Evolutionary conservation across 1,140 invertebrate genomes (phyloP).

Genomic region (Ceratitis capitata): DNA sequence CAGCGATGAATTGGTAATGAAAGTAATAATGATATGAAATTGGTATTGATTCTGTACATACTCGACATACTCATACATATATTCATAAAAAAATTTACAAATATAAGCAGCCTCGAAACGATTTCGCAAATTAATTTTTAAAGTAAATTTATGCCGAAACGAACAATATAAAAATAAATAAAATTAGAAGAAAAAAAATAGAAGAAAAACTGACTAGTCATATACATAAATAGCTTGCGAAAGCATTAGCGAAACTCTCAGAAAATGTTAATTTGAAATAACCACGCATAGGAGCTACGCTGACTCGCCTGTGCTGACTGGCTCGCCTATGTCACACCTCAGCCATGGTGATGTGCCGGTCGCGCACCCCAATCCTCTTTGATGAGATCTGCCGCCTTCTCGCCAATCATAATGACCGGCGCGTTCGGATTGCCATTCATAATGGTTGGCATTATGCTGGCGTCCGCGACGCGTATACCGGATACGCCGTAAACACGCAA

Average conservation of each 20-base stretch:
- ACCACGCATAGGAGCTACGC: neutral
- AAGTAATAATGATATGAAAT: neutral
- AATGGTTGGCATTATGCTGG: slow-evolving; percentile 83
- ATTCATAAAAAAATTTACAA: too few relatives aligned
- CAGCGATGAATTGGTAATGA: neutral
- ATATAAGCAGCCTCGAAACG: neutral
- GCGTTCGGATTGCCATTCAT: slow-evolving; percentile 85
- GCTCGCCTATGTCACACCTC: neutral
- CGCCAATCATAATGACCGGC: slow-evolving; percentile 76
- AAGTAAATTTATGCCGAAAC: neutral
- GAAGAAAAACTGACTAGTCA: slow-evolving; percentile 14
- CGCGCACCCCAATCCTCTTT: slow-evolving; percentile 76
- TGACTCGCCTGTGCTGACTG: neutral
- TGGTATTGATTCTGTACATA: too few relatives aligned
- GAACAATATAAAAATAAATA: neutral
- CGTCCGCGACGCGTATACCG: slow-evolving; percentile 78
- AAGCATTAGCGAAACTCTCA: neutral
- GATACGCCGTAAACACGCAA: slow-evolving; percentile 78
- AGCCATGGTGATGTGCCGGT: neutral
- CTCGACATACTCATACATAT: too few relatives aligned
- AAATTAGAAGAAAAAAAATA: neutral
- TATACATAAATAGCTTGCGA: neutral
- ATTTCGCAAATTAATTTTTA: neutral
- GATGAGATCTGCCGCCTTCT: slow-evolving; percentile 83
- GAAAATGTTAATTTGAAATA: neutral